These are phyloP conservation scores for Radopholus similis DNA, from an alignment of 1,140 invertebrate species.

Conservation along the genomic window DNA sequence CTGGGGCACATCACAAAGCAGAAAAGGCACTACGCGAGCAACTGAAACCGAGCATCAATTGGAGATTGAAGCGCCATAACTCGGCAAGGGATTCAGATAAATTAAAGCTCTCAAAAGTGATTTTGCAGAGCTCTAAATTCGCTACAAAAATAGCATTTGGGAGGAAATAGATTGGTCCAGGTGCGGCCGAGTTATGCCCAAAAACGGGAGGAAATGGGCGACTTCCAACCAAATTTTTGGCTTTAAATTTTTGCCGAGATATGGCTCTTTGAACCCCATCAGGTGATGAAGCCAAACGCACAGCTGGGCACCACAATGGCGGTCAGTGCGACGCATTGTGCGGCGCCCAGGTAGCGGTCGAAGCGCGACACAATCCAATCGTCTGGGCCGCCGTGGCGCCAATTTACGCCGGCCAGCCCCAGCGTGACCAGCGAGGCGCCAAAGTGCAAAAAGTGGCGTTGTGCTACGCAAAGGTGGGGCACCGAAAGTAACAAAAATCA, in stretches of 20 bases:
- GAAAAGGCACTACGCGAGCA: constrained; percentile 2
- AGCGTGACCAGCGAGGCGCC: not conserved
- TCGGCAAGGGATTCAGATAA: not conserved
- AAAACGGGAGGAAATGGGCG: not conserved
- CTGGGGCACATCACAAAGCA: constrained; percentile 19
- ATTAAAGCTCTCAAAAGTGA: not conserved
- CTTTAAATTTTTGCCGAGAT: not conserved
- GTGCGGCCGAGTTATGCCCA: no score
- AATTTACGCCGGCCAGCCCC: not conserved
- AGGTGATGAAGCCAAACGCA: not conserved
- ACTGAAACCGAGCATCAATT: constrained; percentile 14
- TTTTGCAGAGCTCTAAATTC: not conserved
- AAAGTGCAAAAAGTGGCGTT: constrained; percentile 1
- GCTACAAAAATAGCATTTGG: no score
- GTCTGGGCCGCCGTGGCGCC: not conserved
- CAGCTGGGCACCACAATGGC: constrained; percentile 9
- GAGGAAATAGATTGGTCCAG: not conserved
- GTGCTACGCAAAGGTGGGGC: not conserved
- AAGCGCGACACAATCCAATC: constrained; percentile 9
- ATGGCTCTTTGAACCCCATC: not conserved
- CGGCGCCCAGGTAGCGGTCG: constrained; percentile 12
- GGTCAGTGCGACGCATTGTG: constrained; percentile 5
- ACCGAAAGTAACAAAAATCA: not conserved
- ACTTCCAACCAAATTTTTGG: not conserved
- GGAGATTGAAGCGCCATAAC: not conserved